Percentiles rank a stretch among this genome's conserved stretches.
Conservation (phyloP, 2,113 vertebrate species). For the Dicentrarchus labrax region DNA sequence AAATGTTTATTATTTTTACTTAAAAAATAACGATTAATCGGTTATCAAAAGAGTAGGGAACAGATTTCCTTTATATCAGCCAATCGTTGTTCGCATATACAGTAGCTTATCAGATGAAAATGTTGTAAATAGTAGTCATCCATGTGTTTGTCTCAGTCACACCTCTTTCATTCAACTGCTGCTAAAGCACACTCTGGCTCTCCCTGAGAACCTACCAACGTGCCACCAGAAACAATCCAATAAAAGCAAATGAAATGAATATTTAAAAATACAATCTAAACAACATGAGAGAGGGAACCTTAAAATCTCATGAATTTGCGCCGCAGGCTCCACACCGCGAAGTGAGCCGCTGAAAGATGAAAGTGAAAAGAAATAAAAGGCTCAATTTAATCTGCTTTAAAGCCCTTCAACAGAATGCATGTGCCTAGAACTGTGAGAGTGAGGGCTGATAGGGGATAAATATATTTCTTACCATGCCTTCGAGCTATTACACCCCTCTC, state of each 20-base stretch:
- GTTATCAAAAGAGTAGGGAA: no score
- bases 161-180: conserved; percentile 10
- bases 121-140: background rate
- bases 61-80: no score
- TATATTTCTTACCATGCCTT: conserved; percentile 93
- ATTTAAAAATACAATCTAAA: conserved; percentile 76
- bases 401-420: conserved; percentile 93
- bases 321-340: conserved; percentile 87
- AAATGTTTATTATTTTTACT: no score
- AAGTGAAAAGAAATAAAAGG: conserved; percentile 97
- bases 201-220: conserved; percentile 20
- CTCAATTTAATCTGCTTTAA: conserved; percentile 99
- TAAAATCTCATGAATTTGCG: conserved; percentile 89
- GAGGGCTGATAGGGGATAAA: conserved; percentile 96
- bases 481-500: conserved; percentile 93
- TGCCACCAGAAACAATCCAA: conserved; percentile 65
- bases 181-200: conserved; percentile 13
- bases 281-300: conserved; percentile 75
- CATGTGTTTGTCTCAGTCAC: conserved; percentile 12
- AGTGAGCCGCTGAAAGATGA: conserved; percentile 96
- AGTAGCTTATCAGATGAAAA: conserved; percentile 4
- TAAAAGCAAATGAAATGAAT: conserved; percentile 78
- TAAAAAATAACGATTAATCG: no score
- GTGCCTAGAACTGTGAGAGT: conserved; percentile 91
- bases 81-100: background rate